Base-by-base conservation (phyloP, 2,888 invertebrate genomes). In the Noctua comes region DNA sequence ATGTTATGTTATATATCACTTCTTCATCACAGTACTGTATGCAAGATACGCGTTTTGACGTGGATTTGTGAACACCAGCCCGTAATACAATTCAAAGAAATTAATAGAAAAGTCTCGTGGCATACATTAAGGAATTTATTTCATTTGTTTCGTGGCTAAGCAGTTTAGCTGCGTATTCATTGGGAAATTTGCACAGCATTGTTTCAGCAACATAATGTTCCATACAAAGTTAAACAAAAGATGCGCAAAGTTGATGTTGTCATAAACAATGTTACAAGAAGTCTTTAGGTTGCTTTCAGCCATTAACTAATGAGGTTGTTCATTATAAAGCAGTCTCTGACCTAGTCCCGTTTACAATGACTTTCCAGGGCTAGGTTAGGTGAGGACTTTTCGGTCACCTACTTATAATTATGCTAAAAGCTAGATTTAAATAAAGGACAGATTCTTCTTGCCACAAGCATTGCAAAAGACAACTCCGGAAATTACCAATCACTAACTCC, bases 251-350 rank as follows among this genome's bases (percentile, higher is more conserved):
- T 21, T 24, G 16, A 59, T 36, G 11, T 31, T 27, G n/a, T 27
- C 1, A 13, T 54, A 48, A 27, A 65, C 16, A 48, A 73, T 48
- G 24, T 75, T 43, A 27, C 18, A 13, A 43, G 8, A 51, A 6
- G 7, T 21, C 51, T 51, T 21, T 51, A 21, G 21, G 21, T 62
- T 24, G 24, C 36, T 80, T 73, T 57, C 21, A 66, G 48, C 10
- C 57, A 82, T 75, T 59, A 66, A 59, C 48, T 48, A 76, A 76
- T 66, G 65, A 51, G 24, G 73, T 31, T 48, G 40, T 66, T 48
- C 21, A 48, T 57, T 82, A 79, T 27, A 31, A 43, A 59, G 57
- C 31, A 66, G 57, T 66, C 24, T 66, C 24, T 59, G n/a, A 31
- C 43, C 31, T 24, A 51, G 43, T 43, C 43, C 66, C 24, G 66